Evolutionary conservation across 2,797 vertebrate genomes (phyloP).

Genomic region (Dermochelys coriacea): DNA sequence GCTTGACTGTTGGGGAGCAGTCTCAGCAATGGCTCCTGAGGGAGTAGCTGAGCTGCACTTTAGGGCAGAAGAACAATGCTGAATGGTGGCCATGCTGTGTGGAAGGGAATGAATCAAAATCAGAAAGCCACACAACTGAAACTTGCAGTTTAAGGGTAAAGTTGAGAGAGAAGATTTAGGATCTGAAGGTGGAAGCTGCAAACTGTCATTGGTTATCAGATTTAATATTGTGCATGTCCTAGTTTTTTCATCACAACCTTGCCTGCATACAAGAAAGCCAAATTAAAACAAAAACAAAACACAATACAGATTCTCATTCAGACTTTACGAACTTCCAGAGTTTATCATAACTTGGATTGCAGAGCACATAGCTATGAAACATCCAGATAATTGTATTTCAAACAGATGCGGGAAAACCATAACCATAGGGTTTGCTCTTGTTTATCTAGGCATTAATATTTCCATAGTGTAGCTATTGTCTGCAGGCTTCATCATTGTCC

Average conservation of each 20-base stretch:
- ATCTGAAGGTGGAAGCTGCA: neutral
- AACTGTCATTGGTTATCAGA: neutral
- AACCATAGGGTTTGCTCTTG: neutral
- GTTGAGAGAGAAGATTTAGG: neutral
- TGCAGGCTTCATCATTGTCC: neutral
- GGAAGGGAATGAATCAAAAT: constrained; percentile 8
- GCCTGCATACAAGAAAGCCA: neutral
- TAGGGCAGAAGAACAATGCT: neutral
- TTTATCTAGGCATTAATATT: neutral
- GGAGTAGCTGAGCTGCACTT: neutral
- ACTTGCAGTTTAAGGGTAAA: neutral
- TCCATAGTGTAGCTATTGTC: neutral
- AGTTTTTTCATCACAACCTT: neutral
- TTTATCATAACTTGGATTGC: neutral
- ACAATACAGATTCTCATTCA: neutral
- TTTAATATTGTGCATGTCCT: neutral
- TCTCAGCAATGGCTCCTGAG: neutral
- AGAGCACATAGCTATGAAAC: neutral
- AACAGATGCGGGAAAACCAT: neutral
- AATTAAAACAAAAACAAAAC: neutral
- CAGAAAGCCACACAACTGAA: neutral
- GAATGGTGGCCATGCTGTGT: neutral
- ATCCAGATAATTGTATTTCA: accelerated
- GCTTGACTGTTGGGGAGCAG: neutral
- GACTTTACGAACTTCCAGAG: neutral